Percentiles rank a stretch among this genome's conserved stretches.
phyloP scores from a whole-genome alignment of 2,888 invertebrate species.

The Scrobipalpa atriplicella region DNA sequence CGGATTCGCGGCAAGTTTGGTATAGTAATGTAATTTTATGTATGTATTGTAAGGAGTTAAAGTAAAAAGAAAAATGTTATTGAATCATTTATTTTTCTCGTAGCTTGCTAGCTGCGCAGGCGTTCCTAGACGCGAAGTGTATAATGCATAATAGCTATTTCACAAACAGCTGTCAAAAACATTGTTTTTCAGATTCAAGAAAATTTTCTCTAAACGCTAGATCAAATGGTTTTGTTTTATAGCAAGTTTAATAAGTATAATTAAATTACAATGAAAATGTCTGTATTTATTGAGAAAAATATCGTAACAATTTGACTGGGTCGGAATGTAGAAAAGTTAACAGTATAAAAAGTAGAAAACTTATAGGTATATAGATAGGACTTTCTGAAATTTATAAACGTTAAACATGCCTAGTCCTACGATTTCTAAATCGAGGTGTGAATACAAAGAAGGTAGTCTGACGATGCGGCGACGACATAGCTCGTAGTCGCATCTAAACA shows the following conservation, averaged over 20 bases:
- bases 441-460: constrained; percentile 26
- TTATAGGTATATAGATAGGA: constrained; percentile 71
- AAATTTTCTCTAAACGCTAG: background rate
- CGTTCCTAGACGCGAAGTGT: constrained; percentile 41
- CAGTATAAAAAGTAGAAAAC: constrained; percentile 57
- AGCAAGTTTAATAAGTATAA: constrained; percentile 26
- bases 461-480: background rate
- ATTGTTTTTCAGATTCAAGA: constrained; percentile 24
- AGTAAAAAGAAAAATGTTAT: constrained; percentile 33
- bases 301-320: constrained; percentile 53
- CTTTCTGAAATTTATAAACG: constrained; percentile 81
- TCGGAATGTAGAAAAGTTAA: constrained; percentile 51
- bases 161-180: constrained; percentile 45
- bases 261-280: constrained; percentile 26
- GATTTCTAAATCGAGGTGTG: constrained; percentile 50
- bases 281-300: constrained; percentile 28
- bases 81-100: constrained; percentile 41
- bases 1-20: constrained; percentile 41
- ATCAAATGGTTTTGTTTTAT: constrained; percentile 17
- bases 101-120: constrained; percentile 28
- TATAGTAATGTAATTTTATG: constrained; percentile 37
- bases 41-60: constrained; percentile 28
- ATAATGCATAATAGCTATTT: constrained; percentile 52
- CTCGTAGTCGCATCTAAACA: no score
- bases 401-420: constrained; percentile 71